These are phyloP conservation scores for human DNA, from an alignment of 2,113 vertebrate genomes.

Conservation along the genomic window DNA sequence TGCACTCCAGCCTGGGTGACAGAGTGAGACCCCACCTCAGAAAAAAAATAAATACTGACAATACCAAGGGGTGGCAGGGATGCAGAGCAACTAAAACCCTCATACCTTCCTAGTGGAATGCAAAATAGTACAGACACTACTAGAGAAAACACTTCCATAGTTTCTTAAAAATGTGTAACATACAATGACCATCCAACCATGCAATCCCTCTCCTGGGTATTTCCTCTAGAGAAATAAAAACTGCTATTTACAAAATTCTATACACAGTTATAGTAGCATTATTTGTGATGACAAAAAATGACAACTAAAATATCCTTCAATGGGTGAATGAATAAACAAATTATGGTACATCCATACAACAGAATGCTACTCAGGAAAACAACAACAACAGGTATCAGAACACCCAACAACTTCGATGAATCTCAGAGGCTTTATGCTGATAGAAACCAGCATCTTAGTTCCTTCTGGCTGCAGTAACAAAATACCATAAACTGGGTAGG, in stretches of 20 bases:
- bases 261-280: background rate
- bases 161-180: too few relatives aligned
- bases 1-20: too few relatives aligned
- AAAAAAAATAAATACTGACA: too few relatives aligned
- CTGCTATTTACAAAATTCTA: background rate
- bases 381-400: background rate
- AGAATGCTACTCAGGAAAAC: background rate
- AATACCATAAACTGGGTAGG: background rate
- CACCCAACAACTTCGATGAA: background rate
- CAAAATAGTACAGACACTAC: too few relatives aligned
- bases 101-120: too few relatives aligned
- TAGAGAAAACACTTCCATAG: too few relatives aligned
- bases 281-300: background rate
- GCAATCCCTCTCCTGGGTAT: background rate
- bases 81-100: too few relatives aligned
- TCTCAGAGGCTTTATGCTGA: background rate
- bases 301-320: background rate
- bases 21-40: too few relatives aligned
- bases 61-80: too few relatives aligned
- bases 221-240: background rate
- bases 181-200: too few relatives aligned
- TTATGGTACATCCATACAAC: background rate
- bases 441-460: background rate
- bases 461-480: background rate
- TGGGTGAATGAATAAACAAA: background rate